A percentile compares a stretch with the other conserved stretches of the same genome.
phyloP scores from a whole-genome alignment of 2,797 vertebrate species.

The Amblyraja radiata region DNA sequence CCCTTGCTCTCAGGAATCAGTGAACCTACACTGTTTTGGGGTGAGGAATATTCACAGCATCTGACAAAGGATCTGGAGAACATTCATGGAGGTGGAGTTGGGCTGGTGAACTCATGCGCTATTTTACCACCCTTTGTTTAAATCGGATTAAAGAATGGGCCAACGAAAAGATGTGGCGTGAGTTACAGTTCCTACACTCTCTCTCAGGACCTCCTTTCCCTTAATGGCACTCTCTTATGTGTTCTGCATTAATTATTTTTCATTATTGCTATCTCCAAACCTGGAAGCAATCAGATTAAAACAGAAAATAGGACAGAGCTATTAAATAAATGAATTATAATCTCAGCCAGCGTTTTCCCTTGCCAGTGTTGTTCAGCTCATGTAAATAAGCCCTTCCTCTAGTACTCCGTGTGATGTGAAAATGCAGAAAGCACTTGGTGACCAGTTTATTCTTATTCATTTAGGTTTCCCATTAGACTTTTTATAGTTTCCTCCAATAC shows the following conservation, averaged over 20 bases:
- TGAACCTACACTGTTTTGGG: too few relatives aligned
- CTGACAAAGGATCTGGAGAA: neutral
- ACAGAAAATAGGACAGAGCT: neutral
- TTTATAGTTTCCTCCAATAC: neutral
- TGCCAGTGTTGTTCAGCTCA: too few relatives aligned
- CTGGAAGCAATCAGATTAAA: neutral
- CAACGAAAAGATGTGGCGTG: neutral
- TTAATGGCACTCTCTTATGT: neutral
- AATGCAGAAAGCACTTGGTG: conserved; percentile 14
- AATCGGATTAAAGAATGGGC: neutral
- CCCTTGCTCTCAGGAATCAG: too few relatives aligned
- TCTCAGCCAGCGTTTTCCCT: neutral
- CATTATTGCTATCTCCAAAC: conserved; percentile 7
- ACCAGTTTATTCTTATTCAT: neutral
- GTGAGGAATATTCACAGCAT: neutral
- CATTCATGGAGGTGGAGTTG: neutral
- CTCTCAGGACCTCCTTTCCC: neutral
- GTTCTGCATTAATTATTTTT: neutral
- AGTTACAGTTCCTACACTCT: neutral
- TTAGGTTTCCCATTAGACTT: neutral
- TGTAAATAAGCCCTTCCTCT: neutral
- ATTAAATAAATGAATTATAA: neutral
- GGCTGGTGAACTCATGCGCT: neutral
- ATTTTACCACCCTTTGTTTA: neutral
- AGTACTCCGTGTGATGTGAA: conserved; percentile 29